Evolutionary conservation across 2,888 invertebrate species (phyloP).

Genomic region (Myopa tessellatipennis): DNA sequence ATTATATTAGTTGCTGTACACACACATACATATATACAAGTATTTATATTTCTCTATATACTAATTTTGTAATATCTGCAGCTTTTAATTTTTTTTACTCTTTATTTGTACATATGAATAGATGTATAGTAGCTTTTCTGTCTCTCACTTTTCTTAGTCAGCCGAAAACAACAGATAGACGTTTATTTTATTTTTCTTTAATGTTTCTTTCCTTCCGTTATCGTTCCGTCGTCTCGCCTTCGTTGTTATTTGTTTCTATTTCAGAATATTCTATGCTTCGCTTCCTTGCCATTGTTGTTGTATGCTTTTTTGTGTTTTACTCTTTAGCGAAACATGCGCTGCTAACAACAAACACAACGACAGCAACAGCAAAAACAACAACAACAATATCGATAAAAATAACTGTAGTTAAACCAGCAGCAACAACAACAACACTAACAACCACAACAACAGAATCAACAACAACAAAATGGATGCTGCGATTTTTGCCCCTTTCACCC

Average conservation of each 20-base stretch:
- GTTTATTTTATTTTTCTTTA: background rate
- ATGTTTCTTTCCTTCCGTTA: background rate
- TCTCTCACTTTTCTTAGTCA: too few species aligned
- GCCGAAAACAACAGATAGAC: too few species aligned
- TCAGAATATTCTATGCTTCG: background rate
- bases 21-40: too few species aligned
- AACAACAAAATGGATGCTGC: background rate
- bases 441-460: background rate
- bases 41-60: too few species aligned
- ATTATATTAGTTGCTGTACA: too few species aligned
- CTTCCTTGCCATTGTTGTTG: background rate
- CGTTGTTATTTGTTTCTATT: background rate
- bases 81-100: too few species aligned
- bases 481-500: background rate
- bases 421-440: slow-evolving; percentile 1
- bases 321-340: background rate
- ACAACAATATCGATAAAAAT: background rate
- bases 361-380: background rate
- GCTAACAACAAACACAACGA: background rate
- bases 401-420: background rate
- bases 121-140: too few species aligned
- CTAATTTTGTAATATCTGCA: too few species aligned
- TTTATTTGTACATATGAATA: too few species aligned
- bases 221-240: background rate
- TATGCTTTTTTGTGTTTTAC: background rate